Percentiles rank a stretch among this genome's conserved stretches.
phyloP scores from a whole-genome alignment of 2,888 invertebrate genomes.

The Cerastis leucographa region DNA sequence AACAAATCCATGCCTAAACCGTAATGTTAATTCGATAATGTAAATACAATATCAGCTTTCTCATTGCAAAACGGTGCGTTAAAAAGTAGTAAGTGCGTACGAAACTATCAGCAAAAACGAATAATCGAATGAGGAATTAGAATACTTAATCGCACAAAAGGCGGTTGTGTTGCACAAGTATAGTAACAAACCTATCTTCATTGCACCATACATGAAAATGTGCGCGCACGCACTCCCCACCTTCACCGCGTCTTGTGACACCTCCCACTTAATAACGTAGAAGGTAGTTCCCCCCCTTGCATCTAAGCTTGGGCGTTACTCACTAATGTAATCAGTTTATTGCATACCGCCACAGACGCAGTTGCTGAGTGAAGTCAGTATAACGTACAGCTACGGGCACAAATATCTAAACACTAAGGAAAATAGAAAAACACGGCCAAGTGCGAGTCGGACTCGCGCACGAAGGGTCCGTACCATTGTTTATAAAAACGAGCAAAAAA shows the following conservation, averaged over 20 bases:
- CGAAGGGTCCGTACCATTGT: too few species aligned
- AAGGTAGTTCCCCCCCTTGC: slow-evolving; percentile 74
- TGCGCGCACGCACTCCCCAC: slow-evolving; percentile 79
- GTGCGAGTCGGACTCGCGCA: too few species aligned
- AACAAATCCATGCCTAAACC: slow-evolving; percentile 3
- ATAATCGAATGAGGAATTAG: slow-evolving; percentile 6
- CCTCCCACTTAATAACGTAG: slow-evolving; percentile 86
- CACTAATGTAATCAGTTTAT: slow-evolving; percentile 59
- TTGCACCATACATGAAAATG: slow-evolving; percentile 73
- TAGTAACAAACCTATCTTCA: slow-evolving; percentile 55
- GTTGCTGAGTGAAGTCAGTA: slow-evolving; percentile 26
- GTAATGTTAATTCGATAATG: slow-evolving; percentile 10
- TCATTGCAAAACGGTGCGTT: slow-evolving; percentile 1
- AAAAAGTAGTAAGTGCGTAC: too few species aligned
- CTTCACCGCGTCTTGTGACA: slow-evolving; percentile 79
- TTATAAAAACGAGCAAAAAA: too few species aligned
- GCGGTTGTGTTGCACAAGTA: slow-evolving; percentile 27
- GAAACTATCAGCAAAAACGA: slow-evolving; percentile 24
- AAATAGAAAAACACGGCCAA: too few species aligned
- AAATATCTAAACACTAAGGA: background rate
- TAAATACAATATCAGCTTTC: slow-evolving; percentile 12
- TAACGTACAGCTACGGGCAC: background rate
- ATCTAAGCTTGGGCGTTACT: slow-evolving; percentile 62
- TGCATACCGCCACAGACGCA: slow-evolving; percentile 19
- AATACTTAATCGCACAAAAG: slow-evolving; percentile 35